phyloP scores from a whole-genome alignment of 2,113 vertebrate genomes.

The Triplophysa tibetana region DNA sequence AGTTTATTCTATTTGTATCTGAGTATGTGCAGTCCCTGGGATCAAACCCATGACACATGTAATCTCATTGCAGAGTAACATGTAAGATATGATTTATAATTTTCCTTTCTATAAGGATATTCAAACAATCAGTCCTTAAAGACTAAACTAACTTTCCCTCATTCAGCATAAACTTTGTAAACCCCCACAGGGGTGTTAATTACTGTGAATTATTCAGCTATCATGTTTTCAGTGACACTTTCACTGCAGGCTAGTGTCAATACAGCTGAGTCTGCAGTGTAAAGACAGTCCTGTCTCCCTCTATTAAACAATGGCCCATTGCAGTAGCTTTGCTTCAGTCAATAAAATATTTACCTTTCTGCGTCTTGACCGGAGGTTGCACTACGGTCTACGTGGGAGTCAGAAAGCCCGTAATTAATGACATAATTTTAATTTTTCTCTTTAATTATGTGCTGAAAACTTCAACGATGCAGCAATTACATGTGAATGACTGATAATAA shows the following conservation, averaged over 20 bases:
- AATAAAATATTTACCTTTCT: background rate
- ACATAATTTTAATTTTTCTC: too few species aligned
- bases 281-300: conserved; percentile 34
- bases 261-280: conserved; percentile 48
- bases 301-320: conserved; percentile 31
- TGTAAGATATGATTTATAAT: too few species aligned
- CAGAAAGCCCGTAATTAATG: background rate
- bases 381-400: background rate
- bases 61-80: too few species aligned
- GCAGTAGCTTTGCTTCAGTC: conserved; percentile 8
- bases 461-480: too few species aligned
- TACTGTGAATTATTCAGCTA: conserved; percentile 6
- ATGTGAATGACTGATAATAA: too few species aligned
- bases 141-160: background rate
- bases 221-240: conserved; percentile 20
- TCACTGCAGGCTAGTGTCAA: conserved; percentile 38
- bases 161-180: conserved; percentile 25
- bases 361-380: background rate
- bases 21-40: too few species aligned
- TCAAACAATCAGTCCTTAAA: conserved; percentile 20
- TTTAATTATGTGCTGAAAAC: too few species aligned
- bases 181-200: conserved; percentile 11
- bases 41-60: too few species aligned
- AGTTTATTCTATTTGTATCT: too few species aligned
- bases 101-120: background rate